These are phyloP conservation scores for Drosophila cracens DNA, from an alignment of 2,888 invertebrate species.

Conservation along the genomic window DNA sequence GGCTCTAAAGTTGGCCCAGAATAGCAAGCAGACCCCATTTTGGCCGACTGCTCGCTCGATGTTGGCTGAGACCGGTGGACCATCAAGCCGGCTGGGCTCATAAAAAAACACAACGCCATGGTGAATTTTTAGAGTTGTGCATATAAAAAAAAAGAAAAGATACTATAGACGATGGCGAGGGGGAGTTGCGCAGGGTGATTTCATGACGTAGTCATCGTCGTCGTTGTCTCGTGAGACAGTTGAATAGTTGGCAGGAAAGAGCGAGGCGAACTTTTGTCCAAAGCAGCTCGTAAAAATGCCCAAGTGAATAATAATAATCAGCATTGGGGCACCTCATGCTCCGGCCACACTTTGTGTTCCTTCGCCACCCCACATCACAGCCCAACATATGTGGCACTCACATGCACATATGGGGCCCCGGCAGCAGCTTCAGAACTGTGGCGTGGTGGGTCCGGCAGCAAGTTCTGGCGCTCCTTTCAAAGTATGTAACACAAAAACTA, in stretches of 20 bases:
- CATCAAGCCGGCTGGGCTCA: constrained; percentile 68
- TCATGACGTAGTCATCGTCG: constrained; percentile 2
- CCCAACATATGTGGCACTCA: constrained; percentile 38
- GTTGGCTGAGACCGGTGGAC: constrained; percentile 16
- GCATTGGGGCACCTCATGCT: constrained; percentile 49
- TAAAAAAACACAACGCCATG: constrained; percentile 61
- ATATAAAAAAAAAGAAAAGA: constrained; percentile 19
- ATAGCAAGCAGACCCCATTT: constrained; percentile 19
- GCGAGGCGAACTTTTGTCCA: constrained; percentile 71
- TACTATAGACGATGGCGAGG: constrained; percentile 17
- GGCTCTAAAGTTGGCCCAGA: constrained; percentile 67
- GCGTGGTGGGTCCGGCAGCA: constrained; percentile 10
- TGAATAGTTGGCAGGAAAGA: constrained; percentile 61
- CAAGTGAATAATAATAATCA: constrained; percentile 83
- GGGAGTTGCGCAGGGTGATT: constrained; percentile 2
- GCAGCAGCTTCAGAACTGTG: not conserved
- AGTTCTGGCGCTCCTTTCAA: constrained; percentile 28
- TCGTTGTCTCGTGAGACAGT: constrained; percentile 53
- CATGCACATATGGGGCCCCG: constrained; percentile 14
- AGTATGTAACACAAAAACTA: constrained; percentile 63
- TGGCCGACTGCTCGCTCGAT: not conserved
- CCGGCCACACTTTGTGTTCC: not conserved
- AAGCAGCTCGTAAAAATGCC: constrained; percentile 82
- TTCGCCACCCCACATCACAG: not conserved
- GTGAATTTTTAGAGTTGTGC: constrained; percentile 72